Conservation (phyloP, 2,888 invertebrate genomes). For the Peribatodes rhomboidaria region DNA sequence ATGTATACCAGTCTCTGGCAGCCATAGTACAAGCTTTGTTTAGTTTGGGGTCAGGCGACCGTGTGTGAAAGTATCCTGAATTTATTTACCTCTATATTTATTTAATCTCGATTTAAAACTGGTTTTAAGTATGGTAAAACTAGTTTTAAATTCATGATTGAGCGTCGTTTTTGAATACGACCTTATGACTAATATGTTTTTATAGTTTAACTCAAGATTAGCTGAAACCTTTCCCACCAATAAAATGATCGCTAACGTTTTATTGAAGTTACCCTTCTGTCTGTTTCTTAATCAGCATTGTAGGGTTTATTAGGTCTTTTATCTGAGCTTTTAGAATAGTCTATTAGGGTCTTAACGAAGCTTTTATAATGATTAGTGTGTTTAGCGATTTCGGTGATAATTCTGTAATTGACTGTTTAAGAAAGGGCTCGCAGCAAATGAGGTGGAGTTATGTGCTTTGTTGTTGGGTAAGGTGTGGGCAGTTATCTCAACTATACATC, state of each 20-base stretch:
- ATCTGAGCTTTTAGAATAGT: constrained; percentile 32
- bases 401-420: constrained; percentile 41
- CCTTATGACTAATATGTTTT: no score
- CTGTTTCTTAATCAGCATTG: constrained; percentile 13
- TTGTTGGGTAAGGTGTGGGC: constrained; percentile 8
- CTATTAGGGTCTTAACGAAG: constrained; percentile 37
- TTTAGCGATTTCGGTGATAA: constrained; percentile 39
- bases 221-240: background rate
- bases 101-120: no score
- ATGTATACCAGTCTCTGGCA: no score
- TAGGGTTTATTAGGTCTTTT: constrained; percentile 44
- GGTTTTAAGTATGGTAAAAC: no score
- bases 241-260: background rate
- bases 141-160: no score
- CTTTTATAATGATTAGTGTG: constrained; percentile 44
- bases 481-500: background rate
- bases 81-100: no score
- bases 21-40: no score
- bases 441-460: constrained; percentile 6
- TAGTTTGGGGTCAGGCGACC: no score
- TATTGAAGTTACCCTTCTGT: background rate
- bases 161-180: no score
- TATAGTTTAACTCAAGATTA: no score
- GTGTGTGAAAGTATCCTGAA: no score
- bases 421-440: constrained; percentile 24